Conservation (phyloP, 1,140 invertebrate genomes). For the Eueides isabella region DNA sequence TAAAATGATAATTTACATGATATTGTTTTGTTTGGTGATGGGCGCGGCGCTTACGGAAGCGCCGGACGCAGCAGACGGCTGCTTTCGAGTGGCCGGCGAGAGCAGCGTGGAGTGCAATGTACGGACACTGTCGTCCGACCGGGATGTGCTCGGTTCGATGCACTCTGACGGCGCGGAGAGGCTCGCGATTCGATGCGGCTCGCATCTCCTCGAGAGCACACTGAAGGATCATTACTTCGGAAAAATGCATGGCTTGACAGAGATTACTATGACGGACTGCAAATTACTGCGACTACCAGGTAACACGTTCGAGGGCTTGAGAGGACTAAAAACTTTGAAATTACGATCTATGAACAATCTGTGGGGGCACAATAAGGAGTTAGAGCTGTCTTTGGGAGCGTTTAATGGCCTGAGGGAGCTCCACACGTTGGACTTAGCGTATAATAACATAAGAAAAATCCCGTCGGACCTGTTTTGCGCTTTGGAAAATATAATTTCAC, state of each 20-base stretch:
- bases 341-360: constrained; percentile 87
- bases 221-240: constrained; percentile 86
- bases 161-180: constrained; percentile 84
- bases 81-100: constrained; percentile 85
- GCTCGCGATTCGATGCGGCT: constrained; percentile 86
- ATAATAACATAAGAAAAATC: constrained; percentile 88
- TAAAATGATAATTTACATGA: constrained; percentile 78
- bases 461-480: constrained; percentile 88
- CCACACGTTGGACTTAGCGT: constrained; percentile 86
- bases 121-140: constrained; percentile 78
- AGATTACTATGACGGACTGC: constrained; percentile 87
- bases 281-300: constrained; percentile 88
- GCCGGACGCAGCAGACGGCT: constrained; percentile 69
- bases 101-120: constrained; percentile 82
- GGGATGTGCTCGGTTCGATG: constrained; percentile 81
- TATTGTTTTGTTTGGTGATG: constrained; percentile 80
- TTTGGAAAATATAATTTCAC: constrained; percentile 86
- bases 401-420: constrained; percentile 86
- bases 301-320: constrained; percentile 87
- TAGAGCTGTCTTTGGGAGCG: constrained; percentile 84
- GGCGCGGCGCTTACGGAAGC: constrained; percentile 77
- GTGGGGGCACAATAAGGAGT: constrained; percentile 85
- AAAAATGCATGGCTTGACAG: constrained; percentile 86
- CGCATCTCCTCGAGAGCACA: constrained; percentile 86
- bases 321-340: constrained; percentile 86